Conservation (phyloP, 2,113 vertebrate genomes). For the Campylorhamphus procurvoides region DNA sequence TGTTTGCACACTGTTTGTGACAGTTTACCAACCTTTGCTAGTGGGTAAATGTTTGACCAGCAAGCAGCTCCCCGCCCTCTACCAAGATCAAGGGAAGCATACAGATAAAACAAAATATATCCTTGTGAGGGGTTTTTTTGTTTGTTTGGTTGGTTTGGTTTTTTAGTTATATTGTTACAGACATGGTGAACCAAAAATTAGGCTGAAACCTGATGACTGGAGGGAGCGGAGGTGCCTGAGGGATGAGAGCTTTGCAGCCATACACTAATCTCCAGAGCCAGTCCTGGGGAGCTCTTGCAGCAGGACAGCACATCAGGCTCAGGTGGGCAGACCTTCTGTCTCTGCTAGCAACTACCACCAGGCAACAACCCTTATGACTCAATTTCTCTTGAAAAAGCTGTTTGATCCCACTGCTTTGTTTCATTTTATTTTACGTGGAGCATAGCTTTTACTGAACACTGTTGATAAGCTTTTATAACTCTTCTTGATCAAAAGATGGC, state of each 20-base stretch:
- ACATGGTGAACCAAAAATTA: background rate
- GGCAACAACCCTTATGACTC: background rate
- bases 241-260: background rate
- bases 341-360: rapidly evolving
- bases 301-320: rapidly evolving
- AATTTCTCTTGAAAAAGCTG: background rate
- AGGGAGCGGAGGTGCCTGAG: background rate
- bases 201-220: background rate
- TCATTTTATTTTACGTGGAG: background rate
- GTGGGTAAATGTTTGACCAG: background rate
- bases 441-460: background rate
- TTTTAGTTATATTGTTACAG: background rate
- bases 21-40: background rate
- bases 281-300: background rate
- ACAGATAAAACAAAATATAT: background rate
- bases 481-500: background rate
- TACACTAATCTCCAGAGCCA: rapidly evolving
- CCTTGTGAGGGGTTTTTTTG: background rate
- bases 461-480: background rate
- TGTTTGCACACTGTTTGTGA: background rate
- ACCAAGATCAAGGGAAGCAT: background rate
- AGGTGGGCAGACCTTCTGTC: background rate
- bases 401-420: background rate
- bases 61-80: background rate
- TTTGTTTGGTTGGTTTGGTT: too few relatives aligned